Conservation (phyloP, 2,113 vertebrate species). For the Melanotaenia duboulayi region DNA sequence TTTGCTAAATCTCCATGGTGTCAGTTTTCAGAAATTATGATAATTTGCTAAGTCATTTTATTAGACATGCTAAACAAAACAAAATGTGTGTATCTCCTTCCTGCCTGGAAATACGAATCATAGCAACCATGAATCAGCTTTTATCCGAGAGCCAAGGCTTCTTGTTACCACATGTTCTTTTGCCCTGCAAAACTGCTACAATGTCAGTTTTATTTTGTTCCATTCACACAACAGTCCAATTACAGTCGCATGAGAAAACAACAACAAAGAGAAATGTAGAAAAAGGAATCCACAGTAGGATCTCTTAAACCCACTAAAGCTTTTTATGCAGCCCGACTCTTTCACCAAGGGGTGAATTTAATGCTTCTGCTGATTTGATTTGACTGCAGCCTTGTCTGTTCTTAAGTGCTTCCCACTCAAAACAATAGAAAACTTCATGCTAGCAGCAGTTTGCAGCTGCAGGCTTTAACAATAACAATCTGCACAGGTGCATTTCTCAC, state of each 20-base stretch:
- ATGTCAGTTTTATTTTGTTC: conserved; percentile 38
- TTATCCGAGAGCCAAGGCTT: too few relatives aligned
- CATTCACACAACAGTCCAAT: conserved; percentile 45
- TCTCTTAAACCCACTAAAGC: conserved; percentile 12
- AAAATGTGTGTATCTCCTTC: too few relatives aligned
- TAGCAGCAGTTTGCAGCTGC: neutral
- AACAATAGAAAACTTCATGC: neutral
- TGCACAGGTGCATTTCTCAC: neutral
- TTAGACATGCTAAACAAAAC: too few relatives aligned
- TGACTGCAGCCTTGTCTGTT: neutral
- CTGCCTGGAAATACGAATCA: too few relatives aligned
- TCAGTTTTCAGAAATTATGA: too few relatives aligned
- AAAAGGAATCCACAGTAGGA: conserved; percentile 10
- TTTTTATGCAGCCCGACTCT: conserved; percentile 15
- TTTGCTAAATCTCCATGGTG: too few relatives aligned
- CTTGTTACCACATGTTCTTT: neutral
- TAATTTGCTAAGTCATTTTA: too few relatives aligned
- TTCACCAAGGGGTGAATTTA: conserved; percentile 5
- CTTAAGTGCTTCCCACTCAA: neutral
- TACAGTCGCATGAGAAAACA: conserved; percentile 29
- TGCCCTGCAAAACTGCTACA: neutral
- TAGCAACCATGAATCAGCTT: too few relatives aligned
- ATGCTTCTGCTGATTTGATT: conserved; percentile 16
- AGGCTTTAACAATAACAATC: neutral
- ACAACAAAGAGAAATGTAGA: conserved; percentile 10